Percentiles rank a stretch among this genome's conserved stretches.
Conservation (phyloP, 1,140 invertebrate species). For the Triops cancriformis region DNA sequence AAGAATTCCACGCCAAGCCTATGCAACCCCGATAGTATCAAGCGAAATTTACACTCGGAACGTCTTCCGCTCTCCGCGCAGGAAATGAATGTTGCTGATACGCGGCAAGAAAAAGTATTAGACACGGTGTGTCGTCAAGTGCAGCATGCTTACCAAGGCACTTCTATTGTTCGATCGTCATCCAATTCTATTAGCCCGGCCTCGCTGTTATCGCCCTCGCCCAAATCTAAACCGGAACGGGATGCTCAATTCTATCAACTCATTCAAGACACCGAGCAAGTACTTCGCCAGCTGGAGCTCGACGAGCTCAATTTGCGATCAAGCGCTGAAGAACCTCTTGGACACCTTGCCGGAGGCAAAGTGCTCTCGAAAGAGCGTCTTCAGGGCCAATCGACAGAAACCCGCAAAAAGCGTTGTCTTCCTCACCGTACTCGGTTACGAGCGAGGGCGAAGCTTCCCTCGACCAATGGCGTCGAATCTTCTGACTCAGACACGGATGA, state of each 20-base stretch:
- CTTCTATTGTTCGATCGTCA: neutral
- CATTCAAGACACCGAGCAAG: conserved; percentile 24
- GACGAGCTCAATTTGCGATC: conserved; percentile 22
- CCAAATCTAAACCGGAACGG: neutral
- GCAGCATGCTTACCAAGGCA: neutral
- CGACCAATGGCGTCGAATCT: neutral
- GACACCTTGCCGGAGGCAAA: neutral
- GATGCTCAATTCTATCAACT: conserved; percentile 15
- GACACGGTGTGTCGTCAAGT: neutral
- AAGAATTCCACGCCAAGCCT: neutral
- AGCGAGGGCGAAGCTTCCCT: neutral
- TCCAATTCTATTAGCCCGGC: neutral
- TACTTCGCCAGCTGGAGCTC: conserved; percentile 20
- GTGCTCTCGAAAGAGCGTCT: neutral
- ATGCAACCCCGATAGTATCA: neutral
- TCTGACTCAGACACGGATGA: neutral
- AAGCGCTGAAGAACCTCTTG: conserved; percentile 9
- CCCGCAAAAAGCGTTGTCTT: neutral
- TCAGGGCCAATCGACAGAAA: neutral
- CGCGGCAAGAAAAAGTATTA: neutral
- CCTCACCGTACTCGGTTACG: neutral
- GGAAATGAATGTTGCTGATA: neutral
- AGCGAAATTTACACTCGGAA: neutral
- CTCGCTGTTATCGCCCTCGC: neutral
- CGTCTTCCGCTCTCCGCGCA: neutral